phyloP scores from a whole-genome alignment of 2,797 vertebrate genomes.

The Myioborus melanocephalus region DNA sequence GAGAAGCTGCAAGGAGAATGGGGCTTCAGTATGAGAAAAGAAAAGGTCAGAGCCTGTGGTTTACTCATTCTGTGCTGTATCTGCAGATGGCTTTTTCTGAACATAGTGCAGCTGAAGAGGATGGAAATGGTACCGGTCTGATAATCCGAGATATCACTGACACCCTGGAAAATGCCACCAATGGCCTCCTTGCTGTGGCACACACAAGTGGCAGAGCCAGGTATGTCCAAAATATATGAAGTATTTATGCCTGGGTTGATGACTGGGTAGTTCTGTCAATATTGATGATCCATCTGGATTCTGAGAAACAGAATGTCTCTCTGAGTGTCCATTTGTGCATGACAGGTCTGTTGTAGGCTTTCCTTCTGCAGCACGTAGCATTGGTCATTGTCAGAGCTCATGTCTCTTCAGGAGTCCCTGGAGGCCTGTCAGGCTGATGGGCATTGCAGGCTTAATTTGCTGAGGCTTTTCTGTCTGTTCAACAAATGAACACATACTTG shows the following conservation, averaged over 20 bases:
- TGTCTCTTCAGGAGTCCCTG: background rate
- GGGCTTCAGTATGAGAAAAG: background rate
- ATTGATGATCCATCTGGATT: background rate
- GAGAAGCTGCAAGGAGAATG: background rate
- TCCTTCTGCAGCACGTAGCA: background rate
- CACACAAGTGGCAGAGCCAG: background rate
- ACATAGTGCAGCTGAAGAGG: background rate
- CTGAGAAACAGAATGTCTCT: background rate
- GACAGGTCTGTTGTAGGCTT: background rate
- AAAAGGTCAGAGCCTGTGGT: background rate
- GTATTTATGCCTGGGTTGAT: background rate
- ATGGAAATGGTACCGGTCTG: slow-evolving; percentile 40
- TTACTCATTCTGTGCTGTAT: background rate
- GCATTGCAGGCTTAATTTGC: background rate
- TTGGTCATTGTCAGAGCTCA: background rate
- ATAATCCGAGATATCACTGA: slow-evolving; percentile 56
- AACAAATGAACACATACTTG: background rate
- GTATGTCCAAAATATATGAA: background rate
- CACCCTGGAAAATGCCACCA: slow-evolving; percentile 7
- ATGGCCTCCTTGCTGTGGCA: slow-evolving; percentile 21
- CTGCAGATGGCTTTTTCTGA: slow-evolving; percentile 63
- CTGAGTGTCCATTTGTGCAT: background rate
- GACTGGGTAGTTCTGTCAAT: background rate
- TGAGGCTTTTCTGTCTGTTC: background rate
- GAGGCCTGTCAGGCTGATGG: background rate